Percentiles rank a stretch among this genome's conserved stretches.
phyloP scores from a whole-genome alignment of 2,888 invertebrate species.

The Drosophila parthenogenetica region DNA sequence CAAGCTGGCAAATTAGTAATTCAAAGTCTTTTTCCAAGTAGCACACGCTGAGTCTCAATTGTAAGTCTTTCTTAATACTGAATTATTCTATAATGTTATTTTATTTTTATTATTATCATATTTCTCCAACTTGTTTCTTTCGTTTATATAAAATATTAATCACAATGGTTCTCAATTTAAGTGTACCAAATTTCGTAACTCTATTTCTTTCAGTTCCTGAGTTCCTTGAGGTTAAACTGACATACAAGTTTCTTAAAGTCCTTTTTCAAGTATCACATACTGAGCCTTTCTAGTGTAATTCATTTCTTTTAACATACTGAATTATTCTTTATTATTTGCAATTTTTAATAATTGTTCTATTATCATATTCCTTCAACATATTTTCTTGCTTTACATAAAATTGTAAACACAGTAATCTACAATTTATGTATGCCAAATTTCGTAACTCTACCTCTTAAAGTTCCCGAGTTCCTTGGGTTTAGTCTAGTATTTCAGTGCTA shows the following conservation, averaged over 20 bases:
- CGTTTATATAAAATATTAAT: no score
- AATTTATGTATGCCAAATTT: background rate
- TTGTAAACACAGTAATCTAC: background rate
- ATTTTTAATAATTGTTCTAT: background rate
- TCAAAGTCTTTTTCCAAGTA: background rate
- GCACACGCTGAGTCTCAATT: background rate
- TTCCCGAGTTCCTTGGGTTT: conserved; percentile 6
- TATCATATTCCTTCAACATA: background rate
- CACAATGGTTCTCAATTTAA: no score
- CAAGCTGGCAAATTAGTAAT: no score
- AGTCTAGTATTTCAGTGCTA: background rate
- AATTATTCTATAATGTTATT: background rate
- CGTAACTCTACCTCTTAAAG: background rate
- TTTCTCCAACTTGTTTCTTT: background rate
- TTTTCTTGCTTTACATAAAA: background rate
- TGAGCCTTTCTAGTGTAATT: background rate
- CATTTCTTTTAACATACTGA: no score
- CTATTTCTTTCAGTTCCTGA: background rate
- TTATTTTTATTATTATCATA: no score
- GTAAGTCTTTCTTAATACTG: no score
- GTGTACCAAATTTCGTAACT: background rate
- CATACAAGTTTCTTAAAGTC: no score
- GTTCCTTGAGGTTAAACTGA: conserved; percentile 9
- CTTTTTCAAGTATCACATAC: no score
- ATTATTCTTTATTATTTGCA: background rate